Evolutionary conservation across 1,140 invertebrate species (phyloP), one percentile per base, ranked within the genome.

Genomic region (Drosophila micromelanica): DNA sequence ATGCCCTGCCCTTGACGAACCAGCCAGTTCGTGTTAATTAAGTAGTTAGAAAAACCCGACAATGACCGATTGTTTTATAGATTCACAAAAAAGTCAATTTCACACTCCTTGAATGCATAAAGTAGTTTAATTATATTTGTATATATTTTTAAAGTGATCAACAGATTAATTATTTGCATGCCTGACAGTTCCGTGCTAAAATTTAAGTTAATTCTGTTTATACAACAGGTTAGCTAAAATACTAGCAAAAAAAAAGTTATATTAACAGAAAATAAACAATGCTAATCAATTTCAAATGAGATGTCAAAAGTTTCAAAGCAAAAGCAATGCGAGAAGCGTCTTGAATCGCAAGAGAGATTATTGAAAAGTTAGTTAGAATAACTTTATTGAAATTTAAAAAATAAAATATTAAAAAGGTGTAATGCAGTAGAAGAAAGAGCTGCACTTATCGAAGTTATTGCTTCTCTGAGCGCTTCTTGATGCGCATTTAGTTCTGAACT

Each of bases 91-190:
- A 12, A 38, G 11, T 38, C n/a, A 12, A 38, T 43, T 13, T 45
- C 27, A n/a, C 37, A n/a, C 37, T n/a, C 12, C 12, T 42, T 15
- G 54, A 56, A 30, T 56, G 40, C 40, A 30, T 56, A 1, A 11
- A 27, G 20, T 27, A 9, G 12, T 12, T 23, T 23, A 23, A 23
- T 23, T 23, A 23, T n/a, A 11, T 9, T 7, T 13, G 2, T 12
- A 2, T 17, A 9, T 13, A 43, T 43, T n/a, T 43, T 13, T 38
- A 38, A 1, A 38, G 37, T n/a, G 37, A n/a, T 38, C 11, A 23
- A 7, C 8, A 11, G 15, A 45, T 20, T 45, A 20, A 20, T 23
- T 35, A 9, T 2, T 37, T 55, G 52, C 52, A 55, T 55, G 52
- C 35, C 27, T 27, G 35, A 20, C 15, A 54, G 43, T 11, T 45